These are phyloP conservation scores for Myripristis jacobus DNA, from an alignment of 2,797 vertebrate species.

Conservation along the genomic window DNA sequence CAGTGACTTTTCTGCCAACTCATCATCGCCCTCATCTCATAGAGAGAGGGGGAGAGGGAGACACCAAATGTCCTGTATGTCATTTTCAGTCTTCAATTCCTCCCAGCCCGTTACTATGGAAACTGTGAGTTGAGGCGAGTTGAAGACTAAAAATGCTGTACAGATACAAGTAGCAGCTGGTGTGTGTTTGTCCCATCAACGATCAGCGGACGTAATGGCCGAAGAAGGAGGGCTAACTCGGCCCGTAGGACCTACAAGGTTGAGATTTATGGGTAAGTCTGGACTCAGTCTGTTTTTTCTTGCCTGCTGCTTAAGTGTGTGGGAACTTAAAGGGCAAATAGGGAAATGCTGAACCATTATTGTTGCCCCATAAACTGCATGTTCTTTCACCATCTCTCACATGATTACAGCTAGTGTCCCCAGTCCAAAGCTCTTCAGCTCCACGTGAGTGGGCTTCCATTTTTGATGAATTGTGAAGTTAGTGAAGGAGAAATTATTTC, in stretches of 20 bases:
- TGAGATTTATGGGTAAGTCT: conserved; percentile 63
- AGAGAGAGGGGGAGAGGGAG: conserved; percentile 31
- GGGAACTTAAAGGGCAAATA: too few species aligned
- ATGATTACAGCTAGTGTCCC: not conserved
- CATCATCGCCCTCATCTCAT: conserved; percentile 26
- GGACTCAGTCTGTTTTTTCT: not conserved
- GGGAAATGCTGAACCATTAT: not conserved
- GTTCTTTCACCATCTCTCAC: not conserved
- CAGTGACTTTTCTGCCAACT: conserved; percentile 31
- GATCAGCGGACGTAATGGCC: not conserved
- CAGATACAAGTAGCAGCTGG: conserved; percentile 86
- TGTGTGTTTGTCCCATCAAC: conserved; percentile 52
- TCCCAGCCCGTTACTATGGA: conserved; percentile 91
- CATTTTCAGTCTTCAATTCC: conserved; percentile 94
- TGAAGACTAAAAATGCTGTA: conserved; percentile 93
- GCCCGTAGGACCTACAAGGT: not conserved
- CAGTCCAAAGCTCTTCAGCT: not conserved
- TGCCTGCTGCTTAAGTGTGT: not conserved
- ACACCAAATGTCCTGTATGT: conserved; percentile 86
- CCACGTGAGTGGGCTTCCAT: not conserved
- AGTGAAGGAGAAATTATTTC: not conserved
- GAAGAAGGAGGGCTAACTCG: not conserved
- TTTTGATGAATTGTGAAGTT: not conserved
- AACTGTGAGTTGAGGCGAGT: conserved; percentile 92
- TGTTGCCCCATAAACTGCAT: not conserved